These are phyloP conservation scores for Scelioninae gen. 2 DNA, from an alignment of 2,888 invertebrate genomes.

Conservation along the genomic window DNA sequence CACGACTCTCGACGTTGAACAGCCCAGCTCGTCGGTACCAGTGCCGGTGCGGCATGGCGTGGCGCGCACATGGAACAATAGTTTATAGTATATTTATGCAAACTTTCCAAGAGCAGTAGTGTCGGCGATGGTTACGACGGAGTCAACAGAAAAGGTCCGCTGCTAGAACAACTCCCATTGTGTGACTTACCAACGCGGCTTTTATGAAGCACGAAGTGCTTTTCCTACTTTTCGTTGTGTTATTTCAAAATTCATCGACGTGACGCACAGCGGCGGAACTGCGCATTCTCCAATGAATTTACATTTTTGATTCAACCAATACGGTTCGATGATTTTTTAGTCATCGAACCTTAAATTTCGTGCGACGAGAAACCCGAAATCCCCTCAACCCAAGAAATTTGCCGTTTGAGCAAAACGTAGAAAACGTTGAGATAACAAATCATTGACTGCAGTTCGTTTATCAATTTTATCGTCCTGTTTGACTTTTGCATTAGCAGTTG, in stretches of 20 bases:
- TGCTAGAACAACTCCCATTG: conserved; percentile 66
- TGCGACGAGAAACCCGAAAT: no score
- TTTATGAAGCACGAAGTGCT: conserved; percentile 66
- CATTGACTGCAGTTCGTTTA: no score
- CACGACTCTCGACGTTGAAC: conserved; percentile 60
- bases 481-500: no score
- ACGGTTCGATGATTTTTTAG: conserved; percentile 3
- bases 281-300: no score
- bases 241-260: conserved; percentile 36
- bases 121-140: conserved; percentile 52
- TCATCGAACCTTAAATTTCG: no score
- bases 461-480: no score
- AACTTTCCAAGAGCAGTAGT: conserved; percentile 69
- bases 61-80: conserved; percentile 67
- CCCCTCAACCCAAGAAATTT: no score
- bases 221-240: conserved; percentile 31
- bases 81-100: conserved; percentile 74
- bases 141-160: conserved; percentile 55
- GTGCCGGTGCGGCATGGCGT: conserved; percentile 25
- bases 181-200: conserved; percentile 66
- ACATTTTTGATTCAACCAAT: no score
- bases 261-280: neutral
- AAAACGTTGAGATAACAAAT: no score
- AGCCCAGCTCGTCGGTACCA: conserved; percentile 51
- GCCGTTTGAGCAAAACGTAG: no score